These are phyloP conservation scores for Eupithecia pulchellata DNA, from an alignment of 2,888 invertebrate genomes.

Conservation along the genomic window DNA sequence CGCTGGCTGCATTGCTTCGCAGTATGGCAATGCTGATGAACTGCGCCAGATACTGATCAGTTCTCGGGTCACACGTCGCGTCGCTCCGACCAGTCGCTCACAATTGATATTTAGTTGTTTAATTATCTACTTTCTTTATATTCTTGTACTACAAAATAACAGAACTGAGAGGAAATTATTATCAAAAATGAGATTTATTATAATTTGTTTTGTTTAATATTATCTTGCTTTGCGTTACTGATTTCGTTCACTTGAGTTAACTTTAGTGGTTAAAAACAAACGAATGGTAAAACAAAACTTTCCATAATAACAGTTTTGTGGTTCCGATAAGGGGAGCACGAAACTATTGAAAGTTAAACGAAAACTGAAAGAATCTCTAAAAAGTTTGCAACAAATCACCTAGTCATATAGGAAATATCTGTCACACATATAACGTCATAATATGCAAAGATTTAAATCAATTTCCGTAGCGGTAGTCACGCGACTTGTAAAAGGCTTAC, in stretches of 20 bases:
- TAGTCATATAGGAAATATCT: conserved; percentile 25
- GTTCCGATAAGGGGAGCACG: conserved; percentile 17
- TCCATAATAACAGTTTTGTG: conserved; percentile 23
- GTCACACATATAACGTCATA: conserved; percentile 16
- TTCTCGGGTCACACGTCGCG: too few species aligned
- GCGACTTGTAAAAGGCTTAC: conserved; percentile 32
- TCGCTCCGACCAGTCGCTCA: too few species aligned
- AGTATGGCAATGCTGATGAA: too few species aligned
- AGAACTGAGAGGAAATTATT: background rate
- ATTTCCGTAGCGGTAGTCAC: conserved; percentile 33
- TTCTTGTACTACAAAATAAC: background rate
- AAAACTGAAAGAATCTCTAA: conserved; percentile 17
- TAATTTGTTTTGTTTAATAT: too few species aligned
- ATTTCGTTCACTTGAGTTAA: background rate
- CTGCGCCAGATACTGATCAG: too few species aligned
- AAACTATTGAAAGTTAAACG: conserved; percentile 20
- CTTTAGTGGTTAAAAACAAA: conserved; percentile 10
- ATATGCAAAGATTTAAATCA: conserved; percentile 34
- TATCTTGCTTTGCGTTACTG: background rate
- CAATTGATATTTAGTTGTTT: background rate
- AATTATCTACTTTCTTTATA: too few species aligned
- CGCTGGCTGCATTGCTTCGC: too few species aligned
- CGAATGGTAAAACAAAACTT: conserved; percentile 17
- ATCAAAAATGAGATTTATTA: too few species aligned
- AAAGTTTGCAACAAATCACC: conserved; percentile 22